Percentiles rank a stretch among this genome's conserved stretches.
These are phyloP conservation scores for Speoplatyrhinus poulsoni DNA, from an alignment of 2,113 vertebrate genomes.

Conservation along the genomic window DNA sequence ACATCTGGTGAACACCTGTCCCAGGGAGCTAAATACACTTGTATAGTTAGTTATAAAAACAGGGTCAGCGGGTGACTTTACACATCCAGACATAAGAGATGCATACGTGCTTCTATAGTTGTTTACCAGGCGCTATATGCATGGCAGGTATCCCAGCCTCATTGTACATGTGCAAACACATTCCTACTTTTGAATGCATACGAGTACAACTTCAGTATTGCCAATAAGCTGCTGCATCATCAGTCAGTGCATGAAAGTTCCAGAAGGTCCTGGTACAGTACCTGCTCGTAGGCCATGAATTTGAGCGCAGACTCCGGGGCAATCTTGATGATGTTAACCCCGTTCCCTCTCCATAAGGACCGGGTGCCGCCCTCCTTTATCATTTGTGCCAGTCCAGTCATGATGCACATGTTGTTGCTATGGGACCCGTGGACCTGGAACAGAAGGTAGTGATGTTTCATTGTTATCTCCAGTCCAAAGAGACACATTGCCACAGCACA, in stretches of 20 bases:
- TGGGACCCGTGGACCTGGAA: constrained; percentile 90
- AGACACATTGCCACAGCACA: too few relatives aligned
- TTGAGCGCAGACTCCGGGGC: constrained; percentile 94
- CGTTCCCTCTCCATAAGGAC: constrained; percentile 91
- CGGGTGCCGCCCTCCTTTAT: constrained; percentile 87
- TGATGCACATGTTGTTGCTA: constrained; percentile 92
- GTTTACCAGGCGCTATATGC: too few relatives aligned
- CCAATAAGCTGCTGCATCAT: not conserved
- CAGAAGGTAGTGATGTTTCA: not conserved
- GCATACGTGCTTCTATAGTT: not conserved
- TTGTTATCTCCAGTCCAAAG: too few relatives aligned
- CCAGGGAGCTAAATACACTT: not conserved
- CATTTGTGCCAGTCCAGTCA: constrained; percentile 91
- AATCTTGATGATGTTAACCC: constrained; percentile 93
- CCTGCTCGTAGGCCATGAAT: constrained; percentile 99
- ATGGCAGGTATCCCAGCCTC: too few relatives aligned
- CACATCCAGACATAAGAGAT: not conserved
- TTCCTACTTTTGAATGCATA: too few relatives aligned
- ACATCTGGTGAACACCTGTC: not conserved
- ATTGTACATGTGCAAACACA: too few relatives aligned
- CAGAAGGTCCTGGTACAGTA: constrained; percentile 46
- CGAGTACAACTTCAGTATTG: not conserved
- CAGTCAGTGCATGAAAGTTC: not conserved
- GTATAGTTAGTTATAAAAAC: not conserved
- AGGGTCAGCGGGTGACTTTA: not conserved